Evolutionary conservation across 1,140 invertebrate species (phyloP).

Genomic region (Bombus waltoni): DNA sequence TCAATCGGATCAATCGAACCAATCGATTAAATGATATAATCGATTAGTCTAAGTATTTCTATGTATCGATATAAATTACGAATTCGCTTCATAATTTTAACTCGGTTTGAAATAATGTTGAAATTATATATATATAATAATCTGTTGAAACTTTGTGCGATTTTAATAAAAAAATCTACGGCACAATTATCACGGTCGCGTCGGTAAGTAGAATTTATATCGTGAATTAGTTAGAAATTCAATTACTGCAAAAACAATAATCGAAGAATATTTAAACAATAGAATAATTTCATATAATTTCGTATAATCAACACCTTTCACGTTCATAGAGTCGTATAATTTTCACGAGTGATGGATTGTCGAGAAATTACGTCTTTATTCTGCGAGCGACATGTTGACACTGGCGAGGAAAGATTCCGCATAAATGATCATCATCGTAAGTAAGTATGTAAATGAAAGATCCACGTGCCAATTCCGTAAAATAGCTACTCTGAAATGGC

Average conservation of each 20-base stretch:
- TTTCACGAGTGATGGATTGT: neutral
- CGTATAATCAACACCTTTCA: neutral
- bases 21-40: neutral
- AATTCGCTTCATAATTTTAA: neutral
- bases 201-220: neutral
- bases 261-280: neutral
- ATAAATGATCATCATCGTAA: neutral
- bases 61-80: neutral
- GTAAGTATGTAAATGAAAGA: conserved; percentile 8
- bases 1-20: neutral
- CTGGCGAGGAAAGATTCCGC: conserved; percentile 4
- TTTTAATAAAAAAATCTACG: neutral
- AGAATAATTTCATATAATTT: neutral
- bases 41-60: neutral
- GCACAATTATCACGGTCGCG: neutral
- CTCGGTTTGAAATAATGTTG: neutral
- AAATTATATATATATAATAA: neutral
- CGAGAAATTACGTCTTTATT: neutral
- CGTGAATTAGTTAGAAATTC: neutral
- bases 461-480: conserved; percentile 7
- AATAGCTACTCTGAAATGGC: neutral
- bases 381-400: neutral
- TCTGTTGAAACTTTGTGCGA: neutral
- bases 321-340: too few relatives aligned
- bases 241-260: neutral